These are phyloP conservation scores for Pogoniulus pusillus DNA, from an alignment of 2,797 vertebrate genomes.

Conservation along the genomic window DNA sequence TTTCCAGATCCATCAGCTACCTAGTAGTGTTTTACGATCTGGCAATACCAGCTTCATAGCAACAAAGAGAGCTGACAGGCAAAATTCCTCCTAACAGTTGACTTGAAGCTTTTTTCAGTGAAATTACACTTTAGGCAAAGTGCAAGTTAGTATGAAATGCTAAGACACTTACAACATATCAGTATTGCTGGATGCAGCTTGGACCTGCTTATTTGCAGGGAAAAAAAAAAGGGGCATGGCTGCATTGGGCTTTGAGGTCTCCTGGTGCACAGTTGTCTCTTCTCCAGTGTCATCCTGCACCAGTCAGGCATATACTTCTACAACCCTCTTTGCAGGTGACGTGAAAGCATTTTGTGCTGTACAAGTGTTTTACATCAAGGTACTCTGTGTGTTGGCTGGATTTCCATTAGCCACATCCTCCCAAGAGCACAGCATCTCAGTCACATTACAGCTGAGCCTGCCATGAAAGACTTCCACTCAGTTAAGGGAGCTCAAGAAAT, in stretches of 20 bases:
- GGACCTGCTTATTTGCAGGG: background rate
- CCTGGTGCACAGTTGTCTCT: background rate
- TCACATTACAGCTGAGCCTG: background rate
- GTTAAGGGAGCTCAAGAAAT: background rate
- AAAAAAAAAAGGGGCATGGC: background rate
- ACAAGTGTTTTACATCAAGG: conserved; percentile 24
- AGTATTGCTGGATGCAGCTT: background rate
- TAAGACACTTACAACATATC: background rate
- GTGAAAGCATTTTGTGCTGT: conserved; percentile 7
- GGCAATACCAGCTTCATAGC: background rate
- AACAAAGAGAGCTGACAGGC: background rate
- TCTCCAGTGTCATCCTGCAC: background rate
- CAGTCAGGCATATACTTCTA: background rate
- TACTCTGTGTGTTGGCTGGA: background rate
- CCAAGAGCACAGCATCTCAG: background rate
- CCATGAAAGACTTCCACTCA: background rate
- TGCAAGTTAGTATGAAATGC: background rate
- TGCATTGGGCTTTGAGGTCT: background rate
- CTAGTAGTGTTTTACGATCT: background rate
- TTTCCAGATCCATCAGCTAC: background rate
- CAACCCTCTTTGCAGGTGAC: background rate
- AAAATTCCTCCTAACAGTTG: background rate
- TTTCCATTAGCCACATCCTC: background rate
- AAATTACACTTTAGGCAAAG: background rate
- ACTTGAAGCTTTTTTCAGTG: background rate